Evolutionary conservation across 2,888 invertebrate species (phyloP), one percentile per base, ranked within the genome.

Genomic region (Andrena bucephala): DNA sequence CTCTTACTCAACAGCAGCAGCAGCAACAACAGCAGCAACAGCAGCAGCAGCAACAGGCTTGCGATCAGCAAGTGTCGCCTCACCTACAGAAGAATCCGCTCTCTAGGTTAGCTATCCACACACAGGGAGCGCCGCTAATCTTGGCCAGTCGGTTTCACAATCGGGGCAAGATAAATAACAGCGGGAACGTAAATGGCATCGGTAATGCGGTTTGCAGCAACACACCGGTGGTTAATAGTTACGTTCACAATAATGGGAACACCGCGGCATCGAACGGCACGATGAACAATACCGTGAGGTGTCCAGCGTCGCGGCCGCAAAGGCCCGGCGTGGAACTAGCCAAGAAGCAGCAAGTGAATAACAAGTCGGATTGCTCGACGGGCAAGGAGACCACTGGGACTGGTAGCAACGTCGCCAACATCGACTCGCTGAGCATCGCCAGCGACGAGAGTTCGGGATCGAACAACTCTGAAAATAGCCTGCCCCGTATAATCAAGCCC

Each of bases 401-500:
- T 31, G 90, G 89, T 7, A 85, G 89, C 89, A 95, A 91, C 94
- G 95, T 91, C 90, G 95, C 95, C 89, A 96, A 95, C 93, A 95
- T 96, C 93, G 97, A 97, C 94, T 95, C 96, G 89, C 95, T 96
- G 91, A 96, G 96, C 94, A 96, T 97, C 89, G 96, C 96, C 81
- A 97, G 97, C 94, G 97, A 97, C 94, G 97, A 97, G 94, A 97
- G 97, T 94, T 96, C 96, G 89, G 96, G 96, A 78, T 94, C 95
- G 5, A 94, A 94, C 84, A 95, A 95, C 78, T 95, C 96, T 10
- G 97, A 97, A 92, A 97, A 96, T 86, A 97, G 97, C 94, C 94
- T 98, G 92, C 98, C 98, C 85, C 95, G 98, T 89, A 98, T 98
- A 85, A 98, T 98, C 91, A 98, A 98, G 94, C 98, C 98, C 6